These are phyloP conservation scores for Scarus forsteni DNA, from an alignment of 2,797 vertebrate species.

Conservation along the genomic window DNA sequence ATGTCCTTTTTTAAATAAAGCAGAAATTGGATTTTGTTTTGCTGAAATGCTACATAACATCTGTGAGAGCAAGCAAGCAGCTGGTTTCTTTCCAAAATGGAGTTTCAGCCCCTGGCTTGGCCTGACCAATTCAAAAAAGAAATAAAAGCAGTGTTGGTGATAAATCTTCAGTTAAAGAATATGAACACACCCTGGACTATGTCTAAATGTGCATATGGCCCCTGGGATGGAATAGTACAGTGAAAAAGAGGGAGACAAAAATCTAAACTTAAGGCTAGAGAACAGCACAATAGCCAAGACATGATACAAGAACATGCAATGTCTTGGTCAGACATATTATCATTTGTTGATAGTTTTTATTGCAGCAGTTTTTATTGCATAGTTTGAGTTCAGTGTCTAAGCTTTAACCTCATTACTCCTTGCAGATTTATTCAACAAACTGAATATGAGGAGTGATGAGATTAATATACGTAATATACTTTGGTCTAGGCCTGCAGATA, in stretches of 20 bases:
- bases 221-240: neutral
- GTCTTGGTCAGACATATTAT: too few relatives aligned
- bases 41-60: slow-evolving; percentile 10
- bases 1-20: slow-evolving; percentile 15
- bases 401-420: too few relatives aligned
- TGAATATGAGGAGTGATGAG: too few relatives aligned
- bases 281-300: too few relatives aligned
- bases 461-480: too few relatives aligned
- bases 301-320: too few relatives aligned
- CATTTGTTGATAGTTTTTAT: too few relatives aligned
- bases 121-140: slow-evolving; percentile 45
- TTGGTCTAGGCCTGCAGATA: too few relatives aligned
- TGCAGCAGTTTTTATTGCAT: too few relatives aligned
- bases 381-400: too few relatives aligned
- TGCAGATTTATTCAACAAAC: too few relatives aligned
- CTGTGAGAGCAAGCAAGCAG: slow-evolving; percentile 18
- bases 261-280: too few relatives aligned
- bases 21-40: slow-evolving; percentile 6
- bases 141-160: neutral
- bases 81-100: slow-evolving; percentile 33
- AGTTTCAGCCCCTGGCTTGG: slow-evolving; percentile 25
- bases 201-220: neutral
- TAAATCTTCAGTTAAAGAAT: slow-evolving; percentile 18
- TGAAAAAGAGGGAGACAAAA: neutral
- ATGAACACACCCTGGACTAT: neutral